These are phyloP conservation scores for Nezara viridula DNA, from an alignment of 2,888 invertebrate genomes.

Conservation along the genomic window DNA sequence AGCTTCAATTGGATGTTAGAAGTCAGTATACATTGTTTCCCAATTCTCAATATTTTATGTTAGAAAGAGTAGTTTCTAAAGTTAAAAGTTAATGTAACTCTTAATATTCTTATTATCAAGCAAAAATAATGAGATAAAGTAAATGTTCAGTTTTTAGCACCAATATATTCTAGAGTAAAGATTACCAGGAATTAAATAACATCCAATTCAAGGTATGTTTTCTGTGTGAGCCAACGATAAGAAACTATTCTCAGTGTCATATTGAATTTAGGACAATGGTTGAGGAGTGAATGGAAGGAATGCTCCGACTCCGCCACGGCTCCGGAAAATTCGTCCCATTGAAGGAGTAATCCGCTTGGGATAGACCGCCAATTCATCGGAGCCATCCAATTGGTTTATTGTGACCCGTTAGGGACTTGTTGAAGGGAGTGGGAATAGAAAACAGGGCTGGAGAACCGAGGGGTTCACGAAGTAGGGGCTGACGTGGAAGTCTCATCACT, in stretches of 20 bases:
- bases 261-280: slow-evolving; percentile 21
- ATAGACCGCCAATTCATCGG: not conserved
- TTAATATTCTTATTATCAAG: too few relatives aligned
- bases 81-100: too few relatives aligned
- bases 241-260: slow-evolving; percentile 25
- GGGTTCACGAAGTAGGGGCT: not conserved
- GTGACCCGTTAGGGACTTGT: slow-evolving; percentile 10
- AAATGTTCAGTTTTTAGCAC: not conserved
- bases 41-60: too few relatives aligned
- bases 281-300: not conserved
- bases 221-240: not conserved
- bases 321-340: not conserved
- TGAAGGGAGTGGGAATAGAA: not conserved
- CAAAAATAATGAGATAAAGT: too few relatives aligned
- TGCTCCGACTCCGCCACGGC: not conserved
- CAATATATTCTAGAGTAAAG: not conserved
- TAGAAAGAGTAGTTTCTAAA: too few relatives aligned
- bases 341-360: slow-evolving; percentile 23
- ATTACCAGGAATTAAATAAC: not conserved
- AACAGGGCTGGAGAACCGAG: not conserved
- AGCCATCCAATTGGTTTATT: slow-evolving; percentile 36
- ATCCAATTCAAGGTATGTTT: not conserved
- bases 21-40: too few relatives aligned
- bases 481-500: slow-evolving; percentile 15
- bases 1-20: too few relatives aligned